Base-by-base conservation (phyloP, 2,113 vertebrate genomes). In the Jaculus jaculus region DNA sequence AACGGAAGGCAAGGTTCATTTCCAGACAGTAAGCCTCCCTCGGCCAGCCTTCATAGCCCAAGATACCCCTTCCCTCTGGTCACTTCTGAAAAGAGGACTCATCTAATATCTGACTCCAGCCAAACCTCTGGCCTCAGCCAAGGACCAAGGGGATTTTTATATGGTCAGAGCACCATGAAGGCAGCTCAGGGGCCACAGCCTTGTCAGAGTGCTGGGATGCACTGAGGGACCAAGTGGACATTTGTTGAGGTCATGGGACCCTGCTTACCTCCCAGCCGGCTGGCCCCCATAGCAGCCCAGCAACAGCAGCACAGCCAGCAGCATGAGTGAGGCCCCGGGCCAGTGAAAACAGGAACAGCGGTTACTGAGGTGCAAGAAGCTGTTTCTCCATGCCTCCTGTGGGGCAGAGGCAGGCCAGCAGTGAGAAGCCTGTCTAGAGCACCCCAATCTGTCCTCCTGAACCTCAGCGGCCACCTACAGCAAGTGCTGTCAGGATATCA, bases 321-420 rank as follows among this genome's bases (percentile, higher is more conserved):
- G 97, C 96, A 99, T 99, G 95, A 99, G 98, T 21, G 98, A 98
- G 5, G 99, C 99, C 37, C 99, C 99, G 0, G 99, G 99, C 99
- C 99, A 99, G 94, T 99, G 99, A 96, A 99, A 99, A 94, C 99
- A 99, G 87, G 99, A 99, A 94, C 99, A 98, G 83, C 99, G 99
- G 98, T 99, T 99, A 93, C 98, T 97, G 97, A 99, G 99, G 97
- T 99, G 98, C 91, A 99, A 98, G 96, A 99, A 99, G 97, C 99
- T 99, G 96, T 97, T 98, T 77, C 96, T 96, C 99, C 99, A 99
- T 66, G 96, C 97, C 86, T 99, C 99, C 99, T 99, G 85, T 58
- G 63, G 69, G n/a, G n/a, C n/a, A 87, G 60, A 69, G 5, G 61
- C 10, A 71, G 74, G 92, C 32, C 89, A 92, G 80, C 39, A 28